Conservation (phyloP, 2,113 vertebrate genomes). For the Esox niger region DNA sequence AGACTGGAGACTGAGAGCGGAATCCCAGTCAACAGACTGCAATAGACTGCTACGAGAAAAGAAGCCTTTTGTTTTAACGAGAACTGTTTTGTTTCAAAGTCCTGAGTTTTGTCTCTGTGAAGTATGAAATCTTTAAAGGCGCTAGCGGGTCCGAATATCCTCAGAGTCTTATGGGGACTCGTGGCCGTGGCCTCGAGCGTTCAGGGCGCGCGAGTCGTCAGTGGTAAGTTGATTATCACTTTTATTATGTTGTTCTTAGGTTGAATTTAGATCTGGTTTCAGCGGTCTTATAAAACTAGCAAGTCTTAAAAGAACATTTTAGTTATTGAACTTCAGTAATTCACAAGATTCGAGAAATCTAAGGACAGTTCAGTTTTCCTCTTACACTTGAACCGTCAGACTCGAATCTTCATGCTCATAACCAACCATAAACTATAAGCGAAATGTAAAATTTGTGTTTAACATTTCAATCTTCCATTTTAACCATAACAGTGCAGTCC, state of each 20-base stretch:
- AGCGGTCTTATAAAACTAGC: neutral
- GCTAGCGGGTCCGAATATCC: constrained; percentile 19
- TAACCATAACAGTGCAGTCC: too few species aligned
- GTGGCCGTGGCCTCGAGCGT: constrained; percentile 18
- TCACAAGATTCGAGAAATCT: too few species aligned
- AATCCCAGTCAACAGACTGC: neutral
- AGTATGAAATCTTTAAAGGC: constrained; percentile 21
- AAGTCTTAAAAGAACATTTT: neutral
- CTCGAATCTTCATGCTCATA: too few species aligned
- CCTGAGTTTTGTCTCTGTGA: neutral
- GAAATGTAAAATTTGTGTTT: too few species aligned
- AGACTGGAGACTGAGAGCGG: neutral
- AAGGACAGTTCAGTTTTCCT: too few species aligned
- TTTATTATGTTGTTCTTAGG: neutral
- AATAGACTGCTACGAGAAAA: neutral
- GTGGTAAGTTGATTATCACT: constrained; percentile 41
- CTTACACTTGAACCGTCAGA: too few species aligned
- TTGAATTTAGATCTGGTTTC: neutral
- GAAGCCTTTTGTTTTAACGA: neutral
- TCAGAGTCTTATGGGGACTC: constrained; percentile 30
- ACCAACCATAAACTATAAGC: too few species aligned
- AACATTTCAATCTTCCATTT: too few species aligned
- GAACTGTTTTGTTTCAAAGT: neutral
- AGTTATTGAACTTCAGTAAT: too few species aligned
- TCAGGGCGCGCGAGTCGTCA: constrained; percentile 45